Percentiles rank a stretch among this genome's conserved stretches.
Evolutionary conservation across 23 tunicate genomes (phyloP).

Genomic region (Phallusia fumigata): DNA sequence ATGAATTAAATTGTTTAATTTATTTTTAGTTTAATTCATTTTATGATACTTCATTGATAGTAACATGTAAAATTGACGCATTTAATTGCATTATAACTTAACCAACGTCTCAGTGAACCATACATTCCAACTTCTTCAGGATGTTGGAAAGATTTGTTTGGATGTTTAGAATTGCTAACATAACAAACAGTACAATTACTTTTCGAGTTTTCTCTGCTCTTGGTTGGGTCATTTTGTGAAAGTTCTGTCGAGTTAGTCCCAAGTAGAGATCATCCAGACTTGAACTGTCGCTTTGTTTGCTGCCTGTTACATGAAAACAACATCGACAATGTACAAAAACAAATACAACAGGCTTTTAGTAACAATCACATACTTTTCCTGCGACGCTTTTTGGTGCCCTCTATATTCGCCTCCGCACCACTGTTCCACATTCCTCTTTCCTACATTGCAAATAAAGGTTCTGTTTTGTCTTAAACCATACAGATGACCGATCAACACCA

Average conservation of each 20-base stretch:
- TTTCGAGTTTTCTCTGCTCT: background rate
- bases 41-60: no score
- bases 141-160: no score
- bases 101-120: no score
- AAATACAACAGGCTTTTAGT: background rate
- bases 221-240: background rate
- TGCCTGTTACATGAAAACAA: background rate
- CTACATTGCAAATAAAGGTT: background rate
- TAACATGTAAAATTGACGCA: no score
- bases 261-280: background rate
- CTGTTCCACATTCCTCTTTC: background rate
- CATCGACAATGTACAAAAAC: background rate
- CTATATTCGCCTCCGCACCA: background rate
- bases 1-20: no score
- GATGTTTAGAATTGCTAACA: no score
- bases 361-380: background rate
- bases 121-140: no score
- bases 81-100: no score
- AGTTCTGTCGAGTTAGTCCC: background rate
- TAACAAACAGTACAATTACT: background rate
- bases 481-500: background rate
- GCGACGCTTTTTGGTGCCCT: background rate
- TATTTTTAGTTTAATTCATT: no score
- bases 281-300: slow-evolving; percentile 1
- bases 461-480: background rate